Conservation (phyloP, 2,113 vertebrate species). For the Bagarius yarrelli region DNA sequence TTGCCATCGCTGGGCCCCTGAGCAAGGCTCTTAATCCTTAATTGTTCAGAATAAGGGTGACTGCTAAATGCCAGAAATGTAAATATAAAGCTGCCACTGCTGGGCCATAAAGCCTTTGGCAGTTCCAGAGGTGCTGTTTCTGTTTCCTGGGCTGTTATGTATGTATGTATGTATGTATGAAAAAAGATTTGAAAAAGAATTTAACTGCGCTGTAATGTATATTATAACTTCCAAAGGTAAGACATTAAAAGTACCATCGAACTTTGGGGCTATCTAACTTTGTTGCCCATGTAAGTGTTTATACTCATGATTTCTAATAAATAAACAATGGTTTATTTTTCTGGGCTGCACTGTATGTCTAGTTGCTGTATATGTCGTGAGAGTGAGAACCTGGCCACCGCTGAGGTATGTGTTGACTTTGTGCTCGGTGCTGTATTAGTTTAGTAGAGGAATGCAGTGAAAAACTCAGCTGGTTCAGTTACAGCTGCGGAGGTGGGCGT, state of each 20-base stretch:
- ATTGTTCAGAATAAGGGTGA: no score
- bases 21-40: no score
- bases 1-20: no score
- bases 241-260: no score
- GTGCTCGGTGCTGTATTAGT: conserved; percentile 50
- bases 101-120: no score
- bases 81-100: no score
- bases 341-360: not conserved
- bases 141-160: no score
- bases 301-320: conserved; percentile 56
- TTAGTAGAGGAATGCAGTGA: conserved; percentile 54
- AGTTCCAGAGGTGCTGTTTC: no score
- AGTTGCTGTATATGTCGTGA: conserved; percentile 16
- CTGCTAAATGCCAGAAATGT: no score
- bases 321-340: conserved; percentile 41
- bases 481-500: not conserved
- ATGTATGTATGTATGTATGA: no score
- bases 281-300: conserved; percentile 43
- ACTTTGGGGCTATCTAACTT: conserved; percentile 38
- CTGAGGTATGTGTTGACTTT: conserved; percentile 28
- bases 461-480: conserved; percentile 43
- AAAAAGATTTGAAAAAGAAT: no score
- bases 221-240: not conserved
- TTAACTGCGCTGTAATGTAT: not conserved
- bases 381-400: conserved; percentile 20